phyloP scores from a whole-genome alignment of 2,797 vertebrate species.

The Sandelia bainsii region DNA sequence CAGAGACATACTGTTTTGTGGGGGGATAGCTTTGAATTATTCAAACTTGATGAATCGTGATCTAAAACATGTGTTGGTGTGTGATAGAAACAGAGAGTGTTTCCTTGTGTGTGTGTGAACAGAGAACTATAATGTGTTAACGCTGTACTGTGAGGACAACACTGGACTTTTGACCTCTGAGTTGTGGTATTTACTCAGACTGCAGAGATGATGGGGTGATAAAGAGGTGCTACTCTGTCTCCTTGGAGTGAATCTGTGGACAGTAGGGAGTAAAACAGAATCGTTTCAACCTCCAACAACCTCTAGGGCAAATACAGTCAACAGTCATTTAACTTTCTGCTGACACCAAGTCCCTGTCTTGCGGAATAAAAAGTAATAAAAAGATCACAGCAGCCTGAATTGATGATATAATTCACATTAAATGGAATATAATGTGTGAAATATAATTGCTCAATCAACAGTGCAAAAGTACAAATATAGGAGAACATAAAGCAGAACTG shows the following conservation, averaged over 20 bases:
- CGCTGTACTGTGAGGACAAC: constrained; percentile 40
- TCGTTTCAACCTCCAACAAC: constrained; percentile 18
- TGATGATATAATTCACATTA: background rate
- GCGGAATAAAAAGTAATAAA: background rate
- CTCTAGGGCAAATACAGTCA: constrained; percentile 14
- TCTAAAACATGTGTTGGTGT: constrained; percentile 33
- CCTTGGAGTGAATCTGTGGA: constrained; percentile 40
- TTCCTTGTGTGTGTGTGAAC: constrained; percentile 9
- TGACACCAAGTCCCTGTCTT: background rate
- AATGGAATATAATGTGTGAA: background rate
- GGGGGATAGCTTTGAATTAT: constrained; percentile 25
- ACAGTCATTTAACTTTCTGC: constrained; percentile 35
- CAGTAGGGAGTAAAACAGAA: constrained; percentile 32
- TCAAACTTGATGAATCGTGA: constrained; percentile 14
- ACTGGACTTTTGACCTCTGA: constrained; percentile 74
- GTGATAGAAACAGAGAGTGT: background rate
- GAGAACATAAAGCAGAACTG: background rate
- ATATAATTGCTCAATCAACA: background rate
- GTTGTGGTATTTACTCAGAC: constrained; percentile 65
- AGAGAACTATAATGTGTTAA: constrained; percentile 42
- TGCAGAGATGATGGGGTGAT: constrained; percentile 63
- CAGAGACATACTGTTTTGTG: constrained; percentile 2
- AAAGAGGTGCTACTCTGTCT: constrained; percentile 65
- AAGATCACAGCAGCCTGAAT: background rate
- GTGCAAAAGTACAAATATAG: constrained; percentile 2